A percentile compares a stretch with the other conserved stretches of the same genome.
Evolutionary conservation across 2,113 vertebrate genomes (phyloP).

Genomic region (Hippotragus niger): DNA sequence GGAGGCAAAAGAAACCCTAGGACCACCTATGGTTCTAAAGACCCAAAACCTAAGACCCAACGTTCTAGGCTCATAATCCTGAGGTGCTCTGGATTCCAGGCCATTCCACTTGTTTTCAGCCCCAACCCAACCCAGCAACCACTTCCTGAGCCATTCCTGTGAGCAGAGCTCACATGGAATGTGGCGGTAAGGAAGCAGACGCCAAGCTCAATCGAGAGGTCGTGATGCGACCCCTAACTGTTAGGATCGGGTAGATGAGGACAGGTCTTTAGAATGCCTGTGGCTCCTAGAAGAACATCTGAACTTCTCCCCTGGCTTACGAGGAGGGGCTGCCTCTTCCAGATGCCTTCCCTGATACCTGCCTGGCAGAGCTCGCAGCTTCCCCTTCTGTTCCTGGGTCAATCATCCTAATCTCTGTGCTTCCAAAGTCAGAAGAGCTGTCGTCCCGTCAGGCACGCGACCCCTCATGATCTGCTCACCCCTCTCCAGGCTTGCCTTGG

Average conservation of each 20-base stretch:
- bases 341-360: not conserved
- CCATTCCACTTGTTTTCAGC: not conserved
- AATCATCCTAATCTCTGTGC: not conserved
- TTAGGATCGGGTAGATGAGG: too few species aligned
- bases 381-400: not conserved
- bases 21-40: not conserved
- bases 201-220: not conserved
- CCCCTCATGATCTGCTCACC: too few species aligned
- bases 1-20: not conserved
- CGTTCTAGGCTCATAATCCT: not conserved
- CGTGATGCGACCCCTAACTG: not conserved
- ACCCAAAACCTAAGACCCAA: not conserved
- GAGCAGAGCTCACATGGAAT: not conserved
- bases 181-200: fast-evolving
- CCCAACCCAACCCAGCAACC: not conserved
- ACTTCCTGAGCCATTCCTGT: not conserved
- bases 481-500: not conserved
- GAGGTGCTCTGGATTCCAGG: not conserved
- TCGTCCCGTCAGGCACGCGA: fast-evolving
- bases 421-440: not conserved
- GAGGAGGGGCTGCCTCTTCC: not conserved
- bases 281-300: not conserved
- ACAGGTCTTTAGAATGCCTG: not conserved
- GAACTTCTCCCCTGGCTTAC: not conserved
- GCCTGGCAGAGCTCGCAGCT: not conserved